These are phyloP conservation scores for Bothrops jararaca DNA, from an alignment of 2,113 vertebrate genomes.

Conservation along the genomic window DNA sequence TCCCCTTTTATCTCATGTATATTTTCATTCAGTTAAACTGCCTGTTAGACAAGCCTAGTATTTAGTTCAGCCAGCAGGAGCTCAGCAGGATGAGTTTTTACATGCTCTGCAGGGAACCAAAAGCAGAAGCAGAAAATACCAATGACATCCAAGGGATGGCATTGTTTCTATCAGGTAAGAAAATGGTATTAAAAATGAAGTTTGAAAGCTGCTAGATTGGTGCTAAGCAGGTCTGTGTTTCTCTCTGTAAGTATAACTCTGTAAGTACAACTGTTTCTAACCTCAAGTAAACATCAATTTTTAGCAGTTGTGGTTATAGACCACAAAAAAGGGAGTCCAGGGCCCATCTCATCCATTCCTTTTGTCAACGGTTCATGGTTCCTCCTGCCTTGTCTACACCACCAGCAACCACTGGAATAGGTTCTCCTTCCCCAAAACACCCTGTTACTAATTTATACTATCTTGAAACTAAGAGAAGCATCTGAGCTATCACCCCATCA, in stretches of 20 bases:
- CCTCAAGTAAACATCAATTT: background rate
- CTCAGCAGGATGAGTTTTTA: background rate
- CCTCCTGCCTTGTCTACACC: background rate
- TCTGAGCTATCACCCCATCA: background rate
- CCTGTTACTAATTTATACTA: background rate
- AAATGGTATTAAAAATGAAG: background rate
- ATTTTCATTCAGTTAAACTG: slow-evolving; percentile 29
- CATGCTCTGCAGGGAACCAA: background rate
- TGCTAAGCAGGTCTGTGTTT: background rate
- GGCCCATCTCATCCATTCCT: background rate
- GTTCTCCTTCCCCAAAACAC: background rate
- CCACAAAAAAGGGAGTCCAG: background rate
- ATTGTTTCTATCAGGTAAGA: background rate
- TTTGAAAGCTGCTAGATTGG: background rate
- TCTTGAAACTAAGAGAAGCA: background rate
- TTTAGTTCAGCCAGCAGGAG: background rate
- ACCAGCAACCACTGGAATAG: background rate
- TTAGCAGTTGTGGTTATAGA: background rate
- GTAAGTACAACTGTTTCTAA: background rate
- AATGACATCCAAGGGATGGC: background rate
- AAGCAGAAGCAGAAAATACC: background rate
- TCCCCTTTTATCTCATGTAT: background rate
- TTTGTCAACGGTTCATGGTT: no score
- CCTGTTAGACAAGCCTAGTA: slow-evolving; percentile 12
- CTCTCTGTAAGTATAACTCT: background rate